Evolutionary conservation across 1,140 invertebrate genomes (phyloP), one percentile per base, ranked within the genome.

Genomic region (Anadara kagoshimensis): DNA sequence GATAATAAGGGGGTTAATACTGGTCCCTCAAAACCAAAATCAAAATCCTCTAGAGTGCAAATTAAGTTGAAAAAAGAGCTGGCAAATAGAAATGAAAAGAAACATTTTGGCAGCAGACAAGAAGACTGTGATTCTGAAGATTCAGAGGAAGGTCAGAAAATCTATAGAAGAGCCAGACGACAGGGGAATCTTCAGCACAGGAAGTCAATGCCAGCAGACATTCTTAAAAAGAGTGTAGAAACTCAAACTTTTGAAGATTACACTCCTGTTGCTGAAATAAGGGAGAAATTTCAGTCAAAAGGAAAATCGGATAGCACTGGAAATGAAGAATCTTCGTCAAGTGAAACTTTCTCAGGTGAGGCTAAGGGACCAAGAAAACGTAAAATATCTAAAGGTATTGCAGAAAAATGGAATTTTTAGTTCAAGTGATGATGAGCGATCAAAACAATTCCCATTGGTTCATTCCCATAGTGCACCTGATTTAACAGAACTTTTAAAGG

Each of bases 401-500:
- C 79, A 12, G 73, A 72, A 65, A 81, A 80, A 72, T 68, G 84
- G 83, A 41, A 68, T 79, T 29, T 83, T 83, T 62, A 83, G 75
- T 57, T 80, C 84, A 11, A 83, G 83, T 74, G 83, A 85, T 29
- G 75, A 79, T 47, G 76, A 80, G 14, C 41, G 74, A 18, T 41
- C 58, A 22, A 64, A 44, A 45, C 57, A 53, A 18, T 70, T 65
- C 41, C 69, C 57, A 45, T 47, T 76, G 10, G 69, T 61, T 51
- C 74, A 72, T 56, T 80, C 78, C 20, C 58, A 61, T 10, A 81
- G 79, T 73, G 76, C 73, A 16, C 79, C 79, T 24, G 76, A 78
- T 57, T 57, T 81, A 22, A 26, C 61, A 22, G 58, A 67, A 29
- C n/a, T 68, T 41, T 36, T 53, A 26, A 51, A n/a, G 62, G 62